phyloP scores from a whole-genome alignment of 2,797 vertebrate species.

The Crypturellus tataupa region DNA sequence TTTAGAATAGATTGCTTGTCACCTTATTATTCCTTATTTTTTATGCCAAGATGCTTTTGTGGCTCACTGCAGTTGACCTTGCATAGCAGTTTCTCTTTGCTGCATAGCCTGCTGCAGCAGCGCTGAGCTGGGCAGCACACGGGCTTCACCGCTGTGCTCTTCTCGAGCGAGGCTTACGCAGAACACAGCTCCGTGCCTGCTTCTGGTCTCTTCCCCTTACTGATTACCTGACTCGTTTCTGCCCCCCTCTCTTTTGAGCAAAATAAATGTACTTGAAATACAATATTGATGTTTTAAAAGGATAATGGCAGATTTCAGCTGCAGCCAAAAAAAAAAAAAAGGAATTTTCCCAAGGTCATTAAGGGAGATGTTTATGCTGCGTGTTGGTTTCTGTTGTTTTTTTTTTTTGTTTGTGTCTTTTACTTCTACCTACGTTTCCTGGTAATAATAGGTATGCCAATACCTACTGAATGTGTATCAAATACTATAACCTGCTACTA shows the following conservation, averaged over 20 bases:
- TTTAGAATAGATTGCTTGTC: slow-evolving; percentile 64
- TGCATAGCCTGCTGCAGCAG: slow-evolving; percentile 2
- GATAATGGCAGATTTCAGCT: not conserved
- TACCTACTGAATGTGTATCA: not conserved
- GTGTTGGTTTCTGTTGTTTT: not conserved
- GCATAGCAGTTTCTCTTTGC: slow-evolving; percentile 26
- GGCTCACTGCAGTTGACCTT: not conserved
- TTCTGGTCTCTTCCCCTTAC: not conserved
- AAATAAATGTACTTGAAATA: not conserved
- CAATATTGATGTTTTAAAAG: not conserved
- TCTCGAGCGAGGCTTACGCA: not conserved
- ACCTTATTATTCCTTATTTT: slow-evolving; percentile 27
- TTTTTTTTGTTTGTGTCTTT: not conserved
- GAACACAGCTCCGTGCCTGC: not conserved
- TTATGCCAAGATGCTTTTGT: slow-evolving; percentile 45
- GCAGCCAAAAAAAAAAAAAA: not conserved
- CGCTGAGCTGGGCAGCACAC: slow-evolving; percentile 1
- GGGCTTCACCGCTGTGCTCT: not conserved
- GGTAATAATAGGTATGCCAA: not conserved
- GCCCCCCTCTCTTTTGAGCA: not conserved
- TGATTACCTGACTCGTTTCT: not conserved
- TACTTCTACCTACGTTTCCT: not conserved
- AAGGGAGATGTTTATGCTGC: not conserved
- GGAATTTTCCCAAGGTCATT: not conserved
- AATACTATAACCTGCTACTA: not conserved